These are phyloP conservation scores for Drosophila neotestacea DNA, from an alignment of 2,888 invertebrate genomes.

Conservation along the genomic window DNA sequence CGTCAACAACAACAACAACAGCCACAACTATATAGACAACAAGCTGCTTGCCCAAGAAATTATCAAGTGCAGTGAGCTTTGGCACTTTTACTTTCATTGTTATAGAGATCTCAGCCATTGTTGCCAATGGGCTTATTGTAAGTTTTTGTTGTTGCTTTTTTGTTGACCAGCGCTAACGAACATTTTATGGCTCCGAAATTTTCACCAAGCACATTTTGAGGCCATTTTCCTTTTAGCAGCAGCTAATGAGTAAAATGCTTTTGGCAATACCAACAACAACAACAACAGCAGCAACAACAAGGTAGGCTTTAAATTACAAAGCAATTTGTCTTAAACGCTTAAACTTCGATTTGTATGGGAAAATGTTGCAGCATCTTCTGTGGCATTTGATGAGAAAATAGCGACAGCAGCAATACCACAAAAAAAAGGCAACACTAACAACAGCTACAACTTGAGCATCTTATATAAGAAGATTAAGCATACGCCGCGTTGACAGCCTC, in stretches of 20 bases:
- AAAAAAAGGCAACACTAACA: constrained; percentile 17
- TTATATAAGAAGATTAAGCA: constrained; percentile 65
- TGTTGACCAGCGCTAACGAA: constrained; percentile 53
- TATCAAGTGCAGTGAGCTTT: constrained; percentile 77
- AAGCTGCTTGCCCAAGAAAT: constrained; percentile 67
- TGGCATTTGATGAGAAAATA: constrained; percentile 59
- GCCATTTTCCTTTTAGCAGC: constrained; percentile 70
- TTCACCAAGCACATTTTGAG: constrained; percentile 51
- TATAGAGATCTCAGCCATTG: constrained; percentile 49
- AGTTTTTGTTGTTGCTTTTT: constrained; percentile 16
- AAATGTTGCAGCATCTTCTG: constrained; percentile 65
- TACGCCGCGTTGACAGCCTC: constrained; percentile 33
- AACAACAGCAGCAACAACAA: constrained; percentile 23
- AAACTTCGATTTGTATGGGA: constrained; percentile 69
- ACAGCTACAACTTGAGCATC: constrained; percentile 14
- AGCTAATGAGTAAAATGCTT: constrained; percentile 75
- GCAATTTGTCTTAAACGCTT: constrained; percentile 65
- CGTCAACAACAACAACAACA: constrained; percentile 23
- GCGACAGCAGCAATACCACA: constrained; percentile 38
- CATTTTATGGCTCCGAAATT: constrained; percentile 54
- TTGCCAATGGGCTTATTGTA: constrained; percentile 46
- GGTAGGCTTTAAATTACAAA: constrained; percentile 65
- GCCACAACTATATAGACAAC: constrained; percentile 31
- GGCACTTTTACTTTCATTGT: constrained; percentile 75
- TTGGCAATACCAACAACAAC: constrained; percentile 43